Evolutionary conservation across 2,113 vertebrate species (phyloP), one percentile per base, ranked within the genome.

Genomic region (Brienomyrus longianalis): DNA sequence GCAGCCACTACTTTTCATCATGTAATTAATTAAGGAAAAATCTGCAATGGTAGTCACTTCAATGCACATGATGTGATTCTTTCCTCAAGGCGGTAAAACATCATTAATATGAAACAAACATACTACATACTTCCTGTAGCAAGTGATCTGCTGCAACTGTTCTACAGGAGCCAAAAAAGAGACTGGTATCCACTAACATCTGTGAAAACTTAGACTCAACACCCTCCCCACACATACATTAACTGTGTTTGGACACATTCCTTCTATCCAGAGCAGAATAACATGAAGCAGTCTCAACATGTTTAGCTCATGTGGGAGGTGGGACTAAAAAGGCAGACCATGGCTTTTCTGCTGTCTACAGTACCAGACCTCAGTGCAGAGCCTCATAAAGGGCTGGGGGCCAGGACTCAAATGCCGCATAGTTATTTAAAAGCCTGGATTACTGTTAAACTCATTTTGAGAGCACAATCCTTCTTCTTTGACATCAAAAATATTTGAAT

Each of bases 171-270:
- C 19, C 39, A 48, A 17, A 48, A 91, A 91, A 91, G 91, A 93
- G 93, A 96, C 93, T 92, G 95, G 95, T 94, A 95, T 94, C 94
- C 92, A 90, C 92, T 92, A 94, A 95, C 96, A 96, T 96, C 96
- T 96, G 96, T 88, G 91, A 96, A 94, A 91, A 93, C 94, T 96
- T 96, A 95, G 90, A 90, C 90, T 94, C 93, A 35, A 95, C 93
- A 91, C 91, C 91, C 56, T 56, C 54, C 88, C 91, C 89, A 85
- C 92, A 94, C 93, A 91, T 92, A 91, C 56, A 35, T 54, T 50
- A 13, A 56, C n/a, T 52, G 47, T 31, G 92, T 95, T 96, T 92
- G 94, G 92, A 95, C 93, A 95, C 95, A 96, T 95, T 96, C 95
- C 94, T 95, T 56, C 89, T 89, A 92, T 91, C 92, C 93, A 93